Percentiles rank a stretch among this genome's conserved stretches.
Conservation (phyloP, 53 echinoderm and acorn worm species). For the Holothuria leucospilota region DNA sequence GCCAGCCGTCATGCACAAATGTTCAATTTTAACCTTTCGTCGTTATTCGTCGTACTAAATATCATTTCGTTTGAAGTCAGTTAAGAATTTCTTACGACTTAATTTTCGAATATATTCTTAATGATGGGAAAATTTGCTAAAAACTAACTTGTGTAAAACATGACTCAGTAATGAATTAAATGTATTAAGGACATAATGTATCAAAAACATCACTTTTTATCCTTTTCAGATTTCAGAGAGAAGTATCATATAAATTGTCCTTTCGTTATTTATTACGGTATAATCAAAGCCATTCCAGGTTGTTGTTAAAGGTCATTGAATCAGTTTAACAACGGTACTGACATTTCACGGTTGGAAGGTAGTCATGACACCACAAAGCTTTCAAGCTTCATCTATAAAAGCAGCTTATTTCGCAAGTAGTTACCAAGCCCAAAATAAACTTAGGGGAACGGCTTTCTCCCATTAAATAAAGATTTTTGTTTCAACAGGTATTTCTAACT, state of each 20-base stretch:
- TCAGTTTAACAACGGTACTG: not conserved
- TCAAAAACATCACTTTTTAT: conserved; percentile 1
- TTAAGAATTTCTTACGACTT: too few species aligned
- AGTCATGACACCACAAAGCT: not conserved
- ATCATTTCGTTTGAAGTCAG: too few species aligned
- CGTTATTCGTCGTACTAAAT: too few species aligned
- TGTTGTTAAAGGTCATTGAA: not conserved
- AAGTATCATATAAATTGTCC: not conserved
- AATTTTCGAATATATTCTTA: too few species aligned
- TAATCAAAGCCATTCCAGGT: conserved; percentile 1
- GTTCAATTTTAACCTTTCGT: too few species aligned
- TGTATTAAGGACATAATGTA: not conserved
- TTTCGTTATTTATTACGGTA: not conserved
- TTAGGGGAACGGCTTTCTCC: too few species aligned
- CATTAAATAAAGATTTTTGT: too few species aligned
- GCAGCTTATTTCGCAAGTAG: not conserved
- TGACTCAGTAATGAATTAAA: not conserved
- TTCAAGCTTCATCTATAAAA: not conserved
- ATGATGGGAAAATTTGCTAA: too few species aligned
- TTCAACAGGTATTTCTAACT: too few species aligned
- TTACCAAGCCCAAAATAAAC: not conserved
- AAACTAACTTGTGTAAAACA: not conserved
- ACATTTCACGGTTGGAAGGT: not conserved
- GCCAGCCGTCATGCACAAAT: too few species aligned
- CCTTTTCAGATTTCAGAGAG: not conserved